Conservation (phyloP, 2,797 vertebrate genomes). For the Sebastiscus tertius region DNA sequence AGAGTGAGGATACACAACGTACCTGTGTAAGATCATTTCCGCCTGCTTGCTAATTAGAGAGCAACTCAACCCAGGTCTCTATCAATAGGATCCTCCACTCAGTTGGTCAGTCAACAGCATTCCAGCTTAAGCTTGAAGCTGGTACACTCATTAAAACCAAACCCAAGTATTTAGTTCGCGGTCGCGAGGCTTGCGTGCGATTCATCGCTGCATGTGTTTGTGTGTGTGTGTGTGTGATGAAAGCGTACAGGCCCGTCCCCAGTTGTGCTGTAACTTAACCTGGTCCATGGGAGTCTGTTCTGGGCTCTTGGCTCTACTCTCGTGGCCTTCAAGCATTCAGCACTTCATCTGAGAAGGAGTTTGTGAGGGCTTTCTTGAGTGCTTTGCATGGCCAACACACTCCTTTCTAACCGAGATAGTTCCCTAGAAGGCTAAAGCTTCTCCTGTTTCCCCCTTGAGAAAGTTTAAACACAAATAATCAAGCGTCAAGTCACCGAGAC, state of each 20-base stretch:
- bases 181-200: conserved; percentile 37
- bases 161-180: conserved; percentile 59
- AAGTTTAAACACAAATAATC: conserved; percentile 28
- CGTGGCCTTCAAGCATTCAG: conserved; percentile 50
- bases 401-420: conserved; percentile 7
- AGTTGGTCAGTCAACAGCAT: conserved; percentile 74
- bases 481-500: neutral
- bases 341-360: conserved; percentile 56
- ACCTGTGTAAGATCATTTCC: conserved; percentile 42
- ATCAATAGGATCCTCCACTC: conserved; percentile 59
- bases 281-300: conserved; percentile 61
- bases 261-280: conserved; percentile 67
- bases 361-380: conserved; percentile 22
- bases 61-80: conserved; percentile 64
- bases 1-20: conserved; percentile 5
- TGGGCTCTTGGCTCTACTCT: conserved; percentile 59
- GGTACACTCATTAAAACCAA: conserved; percentile 71
- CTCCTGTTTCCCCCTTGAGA: neutral
- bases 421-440: conserved; percentile 17
- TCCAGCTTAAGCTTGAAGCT: conserved; percentile 66
- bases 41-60: conserved; percentile 68
- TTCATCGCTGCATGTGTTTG: conserved; percentile 40
- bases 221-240: conserved; percentile 17
- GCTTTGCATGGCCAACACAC: conserved; percentile 15
- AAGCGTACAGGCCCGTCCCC: conserved; percentile 30